These are phyloP conservation scores for Mustela nigripes DNA, from an alignment of 2,113 vertebrate genomes.

Conservation along the genomic window DNA sequence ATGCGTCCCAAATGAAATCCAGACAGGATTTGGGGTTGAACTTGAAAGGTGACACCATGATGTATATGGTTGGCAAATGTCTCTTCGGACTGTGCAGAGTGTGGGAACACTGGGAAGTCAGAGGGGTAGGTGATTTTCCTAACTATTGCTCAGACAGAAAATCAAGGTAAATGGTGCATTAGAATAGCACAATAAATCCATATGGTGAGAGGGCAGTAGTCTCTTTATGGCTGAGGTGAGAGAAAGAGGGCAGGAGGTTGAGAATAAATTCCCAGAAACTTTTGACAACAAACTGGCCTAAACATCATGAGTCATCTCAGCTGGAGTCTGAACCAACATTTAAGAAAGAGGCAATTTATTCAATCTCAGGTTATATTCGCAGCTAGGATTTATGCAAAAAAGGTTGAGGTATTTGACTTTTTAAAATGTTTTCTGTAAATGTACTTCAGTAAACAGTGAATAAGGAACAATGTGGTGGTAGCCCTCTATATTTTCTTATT, in stretches of 20 bases:
- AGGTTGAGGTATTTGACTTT: not conserved
- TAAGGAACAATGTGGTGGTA: not conserved
- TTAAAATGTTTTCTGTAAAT: not conserved
- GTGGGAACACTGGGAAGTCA: not conserved
- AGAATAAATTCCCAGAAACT: slow-evolving; percentile 61
- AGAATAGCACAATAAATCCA: not conserved
- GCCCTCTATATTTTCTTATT: not conserved
- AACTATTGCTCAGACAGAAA: not conserved
- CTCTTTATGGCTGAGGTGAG: not conserved
- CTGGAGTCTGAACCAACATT: slow-evolving; percentile 31
- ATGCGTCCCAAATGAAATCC: not conserved
- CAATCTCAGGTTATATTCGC: slow-evolving; percentile 4
- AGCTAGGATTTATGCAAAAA: not conserved
- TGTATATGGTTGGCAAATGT: not conserved
- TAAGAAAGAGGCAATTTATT: slow-evolving; percentile 34
- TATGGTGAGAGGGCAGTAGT: not conserved
- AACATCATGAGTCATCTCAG: slow-evolving; percentile 46
- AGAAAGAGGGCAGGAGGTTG: not conserved
- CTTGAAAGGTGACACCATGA: not conserved
- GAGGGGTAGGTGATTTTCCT: not conserved
- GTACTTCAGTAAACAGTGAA: not conserved
- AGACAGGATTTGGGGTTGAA: slow-evolving; percentile 19
- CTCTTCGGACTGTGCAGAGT: not conserved
- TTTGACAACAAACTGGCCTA: not conserved
- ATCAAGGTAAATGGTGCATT: not conserved